phyloP scores from a whole-genome alignment of 2,113 vertebrate genomes.

The Condylura cristata region DNA sequence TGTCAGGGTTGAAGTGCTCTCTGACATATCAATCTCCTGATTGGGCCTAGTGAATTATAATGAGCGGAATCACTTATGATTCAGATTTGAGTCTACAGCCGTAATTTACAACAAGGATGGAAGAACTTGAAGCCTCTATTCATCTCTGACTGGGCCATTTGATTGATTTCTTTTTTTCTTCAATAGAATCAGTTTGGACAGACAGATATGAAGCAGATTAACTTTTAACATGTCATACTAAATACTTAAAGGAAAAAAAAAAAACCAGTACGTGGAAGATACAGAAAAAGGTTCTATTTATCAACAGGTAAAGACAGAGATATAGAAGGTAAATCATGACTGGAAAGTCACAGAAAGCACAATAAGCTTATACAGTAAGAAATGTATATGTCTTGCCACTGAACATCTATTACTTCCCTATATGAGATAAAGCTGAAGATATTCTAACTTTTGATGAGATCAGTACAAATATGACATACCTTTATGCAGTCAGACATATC shows the following conservation, averaged over 20 bases:
- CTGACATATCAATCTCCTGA: constrained; percentile 33
- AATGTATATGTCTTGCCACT: background rate
- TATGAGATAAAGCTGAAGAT: background rate
- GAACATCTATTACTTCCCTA: background rate
- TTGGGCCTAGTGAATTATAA: constrained; percentile 29
- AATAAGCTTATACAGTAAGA: background rate
- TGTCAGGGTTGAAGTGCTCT: background rate
- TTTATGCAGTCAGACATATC: background rate
- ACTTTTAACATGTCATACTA: background rate
- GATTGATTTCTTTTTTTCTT: background rate
- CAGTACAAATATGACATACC: background rate
- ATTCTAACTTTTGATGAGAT: background rate
- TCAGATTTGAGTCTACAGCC: constrained; percentile 17
- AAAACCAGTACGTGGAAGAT: background rate
- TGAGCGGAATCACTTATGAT: constrained; percentile 55
- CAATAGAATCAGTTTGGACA: background rate
- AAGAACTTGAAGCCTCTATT: background rate
- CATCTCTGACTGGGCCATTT: background rate
- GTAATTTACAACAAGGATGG: constrained; percentile 40
- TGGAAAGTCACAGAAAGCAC: background rate
- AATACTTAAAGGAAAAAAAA: background rate
- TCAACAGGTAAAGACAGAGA: background rate
- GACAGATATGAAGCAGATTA: background rate
- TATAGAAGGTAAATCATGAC: background rate
- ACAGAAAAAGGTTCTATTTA: background rate